Conservation (phyloP, 2,888 invertebrate species). For the Euphydryas editha region DNA sequence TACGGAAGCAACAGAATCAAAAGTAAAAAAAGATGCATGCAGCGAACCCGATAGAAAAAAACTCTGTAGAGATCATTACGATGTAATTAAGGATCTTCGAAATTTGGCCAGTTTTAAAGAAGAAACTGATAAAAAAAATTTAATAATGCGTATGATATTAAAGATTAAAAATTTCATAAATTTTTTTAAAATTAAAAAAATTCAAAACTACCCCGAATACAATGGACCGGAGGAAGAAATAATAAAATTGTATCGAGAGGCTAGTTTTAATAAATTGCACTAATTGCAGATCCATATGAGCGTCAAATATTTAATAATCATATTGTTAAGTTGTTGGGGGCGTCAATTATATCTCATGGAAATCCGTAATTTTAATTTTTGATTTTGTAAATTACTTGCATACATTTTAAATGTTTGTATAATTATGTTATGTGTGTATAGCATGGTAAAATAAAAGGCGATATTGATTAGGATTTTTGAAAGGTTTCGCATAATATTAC, state of each 20-base stretch:
- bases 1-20: constrained; percentile 42
- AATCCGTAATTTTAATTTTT: too few relatives aligned
- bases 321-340: too few relatives aligned
- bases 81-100: constrained; percentile 50
- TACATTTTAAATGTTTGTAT: too few relatives aligned
- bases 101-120: constrained; percentile 46
- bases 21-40: constrained; percentile 48
- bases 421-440: too few relatives aligned
- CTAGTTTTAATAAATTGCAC: constrained; percentile 42
- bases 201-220: constrained; percentile 55
- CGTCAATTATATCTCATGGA: too few relatives aligned
- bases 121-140: constrained; percentile 26
- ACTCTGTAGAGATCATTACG: constrained; percentile 58
- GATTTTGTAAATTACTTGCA: too few relatives aligned
- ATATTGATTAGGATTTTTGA: too few relatives aligned
- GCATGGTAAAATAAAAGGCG: too few relatives aligned
- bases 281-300: too few relatives aligned
- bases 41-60: constrained; percentile 48
- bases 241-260: constrained; percentile 54
- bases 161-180: constrained; percentile 48
- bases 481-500: too few relatives aligned
- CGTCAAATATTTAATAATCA: too few relatives aligned
- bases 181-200: constrained; percentile 58
- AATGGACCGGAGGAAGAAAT: constrained; percentile 44
- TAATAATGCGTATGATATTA: constrained; percentile 45